Percentiles rank a stretch among this genome's conserved stretches.
Evolutionary conservation across 2,797 vertebrate genomes (phyloP).

Genomic region (Channallabes apus): DNA sequence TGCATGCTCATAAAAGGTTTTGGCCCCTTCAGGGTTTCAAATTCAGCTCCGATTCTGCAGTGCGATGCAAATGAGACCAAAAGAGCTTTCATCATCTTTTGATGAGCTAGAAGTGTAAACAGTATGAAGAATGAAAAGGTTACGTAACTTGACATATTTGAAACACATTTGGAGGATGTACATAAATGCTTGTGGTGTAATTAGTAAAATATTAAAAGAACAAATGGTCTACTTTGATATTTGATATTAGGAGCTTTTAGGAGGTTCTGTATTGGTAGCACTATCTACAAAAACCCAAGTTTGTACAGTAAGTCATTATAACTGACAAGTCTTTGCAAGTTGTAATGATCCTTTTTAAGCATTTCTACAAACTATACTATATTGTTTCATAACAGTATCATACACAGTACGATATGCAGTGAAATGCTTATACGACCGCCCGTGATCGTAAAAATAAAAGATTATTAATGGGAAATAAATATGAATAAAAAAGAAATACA

Average conservation of each 20-base stretch:
- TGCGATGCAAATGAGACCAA: constrained; percentile 53
- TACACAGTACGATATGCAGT: too few species aligned
- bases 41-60: constrained; percentile 46
- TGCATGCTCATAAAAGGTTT: constrained; percentile 40
- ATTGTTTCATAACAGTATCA: too few species aligned
- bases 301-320: not conserved
- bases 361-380: not conserved
- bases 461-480: too few species aligned
- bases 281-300: not conserved
- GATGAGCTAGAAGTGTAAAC: constrained; percentile 48
- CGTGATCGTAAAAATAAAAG: too few species aligned
- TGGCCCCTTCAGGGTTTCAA: constrained; percentile 47
- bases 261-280: not conserved
- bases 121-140: constrained; percentile 38
- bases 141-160: not conserved
- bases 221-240: not conserved
- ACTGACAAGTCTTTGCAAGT: not conserved
- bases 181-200: not conserved
- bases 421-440: too few species aligned
- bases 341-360: not conserved
- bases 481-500: too few species aligned
- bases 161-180: constrained; percentile 1
- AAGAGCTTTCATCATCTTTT: constrained; percentile 49
- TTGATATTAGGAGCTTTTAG: not conserved
- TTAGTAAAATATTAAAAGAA: not conserved